These are phyloP conservation scores for Aleiodes alternator DNA, from an alignment of 2,888 invertebrate species.

Conservation along the genomic window DNA sequence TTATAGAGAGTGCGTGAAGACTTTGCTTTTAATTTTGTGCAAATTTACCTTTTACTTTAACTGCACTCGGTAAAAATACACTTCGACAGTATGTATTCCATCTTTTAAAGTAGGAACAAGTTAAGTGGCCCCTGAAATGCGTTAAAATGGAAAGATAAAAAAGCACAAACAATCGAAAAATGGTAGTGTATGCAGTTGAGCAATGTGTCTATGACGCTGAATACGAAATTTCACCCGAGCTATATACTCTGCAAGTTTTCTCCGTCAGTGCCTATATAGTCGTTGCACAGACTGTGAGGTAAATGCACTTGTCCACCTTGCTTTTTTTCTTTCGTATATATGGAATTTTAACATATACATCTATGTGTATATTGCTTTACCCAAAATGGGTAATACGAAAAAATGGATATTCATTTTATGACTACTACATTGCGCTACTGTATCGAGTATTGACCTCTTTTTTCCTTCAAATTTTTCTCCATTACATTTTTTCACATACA, in stretches of 20 bases:
- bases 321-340: slow-evolving; percentile 13
- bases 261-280: slow-evolving; percentile 22
- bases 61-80: too few relatives aligned
- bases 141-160: too few relatives aligned
- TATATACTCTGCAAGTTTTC: slow-evolving; percentile 43
- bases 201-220: slow-evolving; percentile 52
- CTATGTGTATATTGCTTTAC: slow-evolving; percentile 48
- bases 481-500: neutral
- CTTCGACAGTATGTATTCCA: too few relatives aligned
- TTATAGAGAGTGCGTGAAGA: too few relatives aligned
- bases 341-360: slow-evolving; percentile 22
- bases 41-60: too few relatives aligned
- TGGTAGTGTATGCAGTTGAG: slow-evolving; percentile 34
- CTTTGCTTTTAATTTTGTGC: too few relatives aligned
- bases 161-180: neutral
- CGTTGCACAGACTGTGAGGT: slow-evolving; percentile 48
- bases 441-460: slow-evolving; percentile 13
- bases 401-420: slow-evolving; percentile 58
- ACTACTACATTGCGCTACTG: slow-evolving; percentile 31
- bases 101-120: too few relatives aligned
- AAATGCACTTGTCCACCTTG: slow-evolving; percentile 58
- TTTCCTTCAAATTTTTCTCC: neutral
- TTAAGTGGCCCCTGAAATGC: too few relatives aligned
- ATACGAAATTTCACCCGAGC: slow-evolving; percentile 52
- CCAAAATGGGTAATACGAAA: slow-evolving; percentile 2